Base-by-base conservation (phyloP, 2,113 vertebrate genomes). In the Hippolais icterina region DNA sequence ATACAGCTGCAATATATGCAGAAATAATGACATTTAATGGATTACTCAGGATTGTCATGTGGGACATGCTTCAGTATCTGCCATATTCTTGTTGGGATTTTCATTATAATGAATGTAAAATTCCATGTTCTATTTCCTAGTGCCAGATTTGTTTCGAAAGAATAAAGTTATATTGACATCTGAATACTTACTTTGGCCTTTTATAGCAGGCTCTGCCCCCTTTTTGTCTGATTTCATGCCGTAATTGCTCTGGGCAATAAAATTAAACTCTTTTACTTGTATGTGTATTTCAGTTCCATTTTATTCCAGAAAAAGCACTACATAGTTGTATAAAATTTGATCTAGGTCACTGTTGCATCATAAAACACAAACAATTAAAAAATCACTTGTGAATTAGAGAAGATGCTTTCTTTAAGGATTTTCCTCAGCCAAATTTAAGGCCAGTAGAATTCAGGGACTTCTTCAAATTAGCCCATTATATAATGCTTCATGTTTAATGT, bases 121-220 rank as follows among this genome's bases (percentile, higher is more conserved):
- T 86, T 87, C 61, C 54, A 76, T 54, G 91, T 96, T 94, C 66
- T 96, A 60, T 95, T 96, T 98, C 70, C 90, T 92, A 90, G 93
- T 93, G 87, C 92, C 83, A 90, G 89, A 54, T 93, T 87, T 63
- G 27, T 91, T 95, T 84, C 89, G 83, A 54, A 54, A 86, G 70
- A 97, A 93, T 37, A 42, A 96, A 95, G 31, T 66, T 76, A 64
- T 66, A 42, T 19, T 70, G 87, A 83, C 50, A 89, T 89, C 68
- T 87, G 84, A 97, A 93, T 84, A 44, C 46, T 81, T 90, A 88
- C 77, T 93, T 53, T 46, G 49, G 41, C 88, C 10, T 47, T 81
- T 71, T 93, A 52, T 57, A 90, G 89, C 49, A 54, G 86, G 42
- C n/a, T 85, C 15, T 76, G 49, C 63, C 90, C 68, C 39, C 29